phyloP scores from a whole-genome alignment of 2,797 vertebrate species.

The Ibycter americanus region DNA sequence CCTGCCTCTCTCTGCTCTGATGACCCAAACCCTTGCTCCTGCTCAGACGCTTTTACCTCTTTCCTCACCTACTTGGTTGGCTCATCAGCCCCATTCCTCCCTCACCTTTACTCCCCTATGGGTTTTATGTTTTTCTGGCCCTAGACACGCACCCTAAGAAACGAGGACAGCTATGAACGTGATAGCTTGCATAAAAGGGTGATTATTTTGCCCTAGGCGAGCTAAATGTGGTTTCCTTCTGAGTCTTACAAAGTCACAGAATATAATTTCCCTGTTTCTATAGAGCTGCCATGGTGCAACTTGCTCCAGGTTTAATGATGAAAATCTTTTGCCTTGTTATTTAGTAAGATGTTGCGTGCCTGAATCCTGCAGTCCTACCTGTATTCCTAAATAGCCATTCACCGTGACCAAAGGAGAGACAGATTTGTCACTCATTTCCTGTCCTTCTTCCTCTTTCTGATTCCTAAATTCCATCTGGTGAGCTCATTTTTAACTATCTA shows the following conservation, averaged over 20 bases:
- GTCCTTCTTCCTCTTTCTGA: background rate
- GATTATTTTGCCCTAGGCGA: background rate
- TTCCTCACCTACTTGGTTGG: background rate
- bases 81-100: background rate
- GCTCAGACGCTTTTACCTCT: background rate
- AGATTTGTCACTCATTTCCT: background rate
- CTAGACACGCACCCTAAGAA: background rate
- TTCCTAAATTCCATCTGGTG: background rate
- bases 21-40: background rate
- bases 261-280: background rate
- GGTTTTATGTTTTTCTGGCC: background rate
- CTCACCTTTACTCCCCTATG: background rate
- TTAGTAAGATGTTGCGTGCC: accelerated
- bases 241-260: background rate
- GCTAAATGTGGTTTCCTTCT: background rate
- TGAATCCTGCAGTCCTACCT: background rate
- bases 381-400: background rate
- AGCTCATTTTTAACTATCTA: background rate
- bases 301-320: background rate
- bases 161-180: accelerated
- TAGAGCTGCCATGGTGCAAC: background rate
- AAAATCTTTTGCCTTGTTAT: background rate
- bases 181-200: background rate
- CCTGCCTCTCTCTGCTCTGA: background rate
- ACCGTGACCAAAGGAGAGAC: accelerated